Evolutionary conservation across 2,113 vertebrate genomes (phyloP), one percentile per base, ranked within the genome.

Genomic region (Tachycineta bicolor): DNA sequence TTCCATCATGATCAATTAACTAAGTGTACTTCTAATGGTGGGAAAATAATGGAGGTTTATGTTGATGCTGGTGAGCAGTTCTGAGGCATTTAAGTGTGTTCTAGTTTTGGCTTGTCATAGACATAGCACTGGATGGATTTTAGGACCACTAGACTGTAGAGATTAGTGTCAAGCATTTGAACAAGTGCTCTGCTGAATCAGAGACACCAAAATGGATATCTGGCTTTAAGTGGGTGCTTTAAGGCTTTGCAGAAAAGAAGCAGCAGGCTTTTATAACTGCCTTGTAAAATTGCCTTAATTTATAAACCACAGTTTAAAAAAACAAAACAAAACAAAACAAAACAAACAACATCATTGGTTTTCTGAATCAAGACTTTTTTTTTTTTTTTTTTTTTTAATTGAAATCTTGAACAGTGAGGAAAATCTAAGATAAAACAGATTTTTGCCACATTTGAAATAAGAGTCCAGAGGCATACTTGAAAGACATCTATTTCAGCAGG

Each of bases 211-310:
- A 90, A 56, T 29, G 49, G 90, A 88, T 53, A 87, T 71, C 53
- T 71, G 79, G 76, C 56, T 95, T 92, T 67, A 94, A 91, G 75
- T 34, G 59, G 44, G 59, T 77, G 46, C 18, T 93, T 83, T 68
- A 93, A 92, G 65, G 90, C 79, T 96, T 95, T 95, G 68, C 47
- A 83, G 83, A 75, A 95, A 93, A 92, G 69, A 93, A 92, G 69
- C 55, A 88, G 15, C 1, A 2, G 79, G 73, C 60, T 90, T 88
- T 90, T 74, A 0, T 53, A 83, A 92, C 44, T n/a, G 68, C 52
- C 78, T 70, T 83, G 60, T 49, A 83, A 68, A 93, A 89, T 92
- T 71, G 71, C 64, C 60, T 52, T 76, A 34, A 90, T 94, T 90
- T 90, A 94, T 62, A 88, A 88, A 88, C 43, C 52, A 56, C 21